Base-by-base conservation (phyloP, 1,140 invertebrate species). In the Holcopasites calliopsidis region DNA sequence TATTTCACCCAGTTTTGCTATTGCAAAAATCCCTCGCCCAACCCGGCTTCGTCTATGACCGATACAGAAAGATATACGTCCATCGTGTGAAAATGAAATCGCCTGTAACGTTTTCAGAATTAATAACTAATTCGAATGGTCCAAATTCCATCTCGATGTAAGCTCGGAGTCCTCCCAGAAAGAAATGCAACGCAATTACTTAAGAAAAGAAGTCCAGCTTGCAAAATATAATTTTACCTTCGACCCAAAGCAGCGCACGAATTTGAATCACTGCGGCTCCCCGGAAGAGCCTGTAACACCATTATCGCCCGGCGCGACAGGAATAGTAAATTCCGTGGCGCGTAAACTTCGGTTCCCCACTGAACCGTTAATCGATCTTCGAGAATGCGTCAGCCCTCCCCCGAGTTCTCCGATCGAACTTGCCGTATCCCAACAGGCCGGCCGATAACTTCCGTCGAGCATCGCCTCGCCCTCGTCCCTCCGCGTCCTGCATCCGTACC, bases 381-480 rank as follows among this genome's bases (percentile, higher is more conserved):
- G 23, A 31, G 40, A 21, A 57, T 26, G 10, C 16, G n/a, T 6
- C 26, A 21, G 47, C 1, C 40, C 1, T 31, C 1, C 40, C 1
- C 42, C 10, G 18, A 42, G 18, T 40, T 71, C 26, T 52, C 18
- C n/a, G 57, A 58, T 54, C 28, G 31, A 68, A 49, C 58, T 0
- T 3, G 2, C 23, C 11, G 35, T 3, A 7, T 26, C 5, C 33
- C 6, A 23, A 23, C 28, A 31, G 28, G 38, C 6, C 18, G 2
- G 3, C 16, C 8, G 47, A 28, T 60, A 70, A 78, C 47, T 64
- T 78, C 47, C 23, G 28, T 44, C n/a, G n/a, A n/a, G n/a, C n/a
- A n/a, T n/a, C n/a, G n/a, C n/a, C n/a, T n/a, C 33, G 33, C 28
- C 18, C 33, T 31, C 49, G 18, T 58, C 18, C 28, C 42, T 50